Percentiles rank a stretch among this genome's conserved stretches.
Conservation (phyloP, 2,797 vertebrate genomes). For the Schizopygopsis pylzovi region DNA sequence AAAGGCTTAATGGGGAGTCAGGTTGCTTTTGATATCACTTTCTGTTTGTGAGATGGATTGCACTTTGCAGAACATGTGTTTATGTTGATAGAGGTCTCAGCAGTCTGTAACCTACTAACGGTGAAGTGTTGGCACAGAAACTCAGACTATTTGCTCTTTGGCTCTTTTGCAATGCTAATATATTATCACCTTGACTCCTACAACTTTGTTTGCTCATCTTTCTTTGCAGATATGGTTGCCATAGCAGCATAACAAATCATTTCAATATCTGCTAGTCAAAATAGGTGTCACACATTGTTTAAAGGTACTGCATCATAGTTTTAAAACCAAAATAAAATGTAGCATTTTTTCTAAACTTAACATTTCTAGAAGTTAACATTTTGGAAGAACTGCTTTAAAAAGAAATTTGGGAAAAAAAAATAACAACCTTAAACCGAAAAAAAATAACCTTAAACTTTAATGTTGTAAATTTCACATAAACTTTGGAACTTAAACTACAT, state of each 20-base stretch:
- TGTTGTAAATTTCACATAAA: background rate
- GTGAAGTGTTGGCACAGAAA: background rate
- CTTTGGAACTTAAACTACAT: background rate
- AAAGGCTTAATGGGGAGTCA: background rate
- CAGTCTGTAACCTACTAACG: slow-evolving; percentile 16
- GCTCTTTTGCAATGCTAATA: slow-evolving; percentile 52
- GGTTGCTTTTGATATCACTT: slow-evolving; percentile 38
- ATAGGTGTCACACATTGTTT: background rate
- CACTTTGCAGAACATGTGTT: slow-evolving; percentile 58
- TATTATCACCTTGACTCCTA: slow-evolving; percentile 60
- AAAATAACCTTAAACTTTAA: background rate
- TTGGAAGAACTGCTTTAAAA: too few species aligned
- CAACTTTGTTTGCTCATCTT: slow-evolving; percentile 54
- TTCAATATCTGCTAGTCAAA: background rate
- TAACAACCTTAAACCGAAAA: background rate
- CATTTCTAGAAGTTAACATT: too few species aligned
- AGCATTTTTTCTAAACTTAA: too few species aligned
- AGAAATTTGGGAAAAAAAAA: too few species aligned
- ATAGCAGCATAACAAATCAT: slow-evolving; percentile 73
- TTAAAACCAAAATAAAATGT: too few species aligned
- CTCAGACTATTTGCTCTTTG: slow-evolving; percentile 19
- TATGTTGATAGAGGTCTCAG: slow-evolving; percentile 40
- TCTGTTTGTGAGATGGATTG: background rate
- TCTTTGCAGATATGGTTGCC: slow-evolving; percentile 61
- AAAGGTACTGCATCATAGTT: background rate